A percentile compares a stretch with the other conserved stretches of the same genome.
These are phyloP conservation scores for Troilus luridus DNA, from an alignment of 2,888 invertebrate species.

Conservation along the genomic window DNA sequence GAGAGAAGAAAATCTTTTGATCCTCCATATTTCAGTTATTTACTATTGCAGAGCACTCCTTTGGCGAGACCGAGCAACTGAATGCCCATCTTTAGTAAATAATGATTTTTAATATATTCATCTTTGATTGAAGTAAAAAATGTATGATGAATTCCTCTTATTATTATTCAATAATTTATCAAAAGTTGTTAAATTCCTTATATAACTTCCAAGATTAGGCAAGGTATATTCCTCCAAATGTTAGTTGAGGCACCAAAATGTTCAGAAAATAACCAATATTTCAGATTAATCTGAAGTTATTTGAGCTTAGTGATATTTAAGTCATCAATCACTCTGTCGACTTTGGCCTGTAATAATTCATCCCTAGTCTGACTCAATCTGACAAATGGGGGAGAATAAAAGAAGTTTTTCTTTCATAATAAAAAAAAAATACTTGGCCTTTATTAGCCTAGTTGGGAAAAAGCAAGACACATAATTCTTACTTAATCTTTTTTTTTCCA, in stretches of 20 bases:
- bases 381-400: constrained; percentile 15
- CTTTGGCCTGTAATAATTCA: constrained; percentile 10
- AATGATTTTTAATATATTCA: not conserved
- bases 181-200: no score
- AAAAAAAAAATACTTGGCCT: not conserved
- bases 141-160: not conserved
- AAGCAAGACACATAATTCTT: not conserved
- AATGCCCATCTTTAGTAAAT: not conserved
- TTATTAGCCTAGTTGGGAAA: not conserved
- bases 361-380: not conserved
- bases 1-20: not conserved
- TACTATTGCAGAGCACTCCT: not conserved
- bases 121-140: not conserved
- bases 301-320: not conserved
- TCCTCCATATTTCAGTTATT: not conserved
- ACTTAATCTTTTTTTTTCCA: not conserved
- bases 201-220: not conserved
- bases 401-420: not conserved
- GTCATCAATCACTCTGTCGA: not conserved
- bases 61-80: not conserved
- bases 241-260: not conserved
- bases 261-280: not conserved
- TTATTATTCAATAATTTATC: not conserved
- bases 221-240: not conserved
- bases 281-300: not conserved